Evolutionary conservation across 35 echinoderm and acorn worm genomes (phyloP), one percentile per base, ranked within the genome.

Genomic region (Stichopus chloronotus): DNA sequence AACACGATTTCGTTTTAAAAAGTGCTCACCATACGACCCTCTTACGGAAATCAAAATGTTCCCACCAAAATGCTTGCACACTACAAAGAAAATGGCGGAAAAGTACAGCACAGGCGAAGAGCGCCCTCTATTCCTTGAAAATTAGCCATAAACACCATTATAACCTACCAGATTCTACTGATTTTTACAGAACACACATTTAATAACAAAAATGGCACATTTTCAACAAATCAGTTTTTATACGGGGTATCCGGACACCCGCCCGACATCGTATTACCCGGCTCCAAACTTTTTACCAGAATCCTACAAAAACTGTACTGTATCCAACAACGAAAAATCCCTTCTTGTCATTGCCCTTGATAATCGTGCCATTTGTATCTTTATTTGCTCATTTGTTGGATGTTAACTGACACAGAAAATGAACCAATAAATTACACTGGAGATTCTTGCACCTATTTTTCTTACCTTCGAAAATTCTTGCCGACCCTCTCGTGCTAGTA

Each of bases 101-200:
- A 74, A 74, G 69, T 74, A 74, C 69, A 74, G 23, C 3, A 74
- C 69, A 74, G 69, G 69, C 69, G 23, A 74, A 74, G 69, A 74
- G 69, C 69, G 69, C 69, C 69, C 69, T 74, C 69, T 74, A 8
- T 74, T 74, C 69, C 23, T 74, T 74, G n/a, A 74, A 74, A 5
- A 74, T 74, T 74, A 74, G 69, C 69, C 69, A 74, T 74, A 74
- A 69, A 74, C 69, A 74, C 69, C 4, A 74, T 74, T 74, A 74
- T 8, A 74, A 74, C 69, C 8, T 74, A 74, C 69, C 69, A 74
- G 69, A 74, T 74, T 74, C 69, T 74, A 74, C 69, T 74, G 69
- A 4, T 74, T 74, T 4, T 74, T 74, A 22, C 69, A 74, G 69
- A 74, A 74, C 4, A 74, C 69, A 74, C 8, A 74, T 3, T 4